Evolutionary conservation across 2,888 invertebrate genomes (phyloP), one percentile per base, ranked within the genome.

Genomic region (Caprella mutica): DNA sequence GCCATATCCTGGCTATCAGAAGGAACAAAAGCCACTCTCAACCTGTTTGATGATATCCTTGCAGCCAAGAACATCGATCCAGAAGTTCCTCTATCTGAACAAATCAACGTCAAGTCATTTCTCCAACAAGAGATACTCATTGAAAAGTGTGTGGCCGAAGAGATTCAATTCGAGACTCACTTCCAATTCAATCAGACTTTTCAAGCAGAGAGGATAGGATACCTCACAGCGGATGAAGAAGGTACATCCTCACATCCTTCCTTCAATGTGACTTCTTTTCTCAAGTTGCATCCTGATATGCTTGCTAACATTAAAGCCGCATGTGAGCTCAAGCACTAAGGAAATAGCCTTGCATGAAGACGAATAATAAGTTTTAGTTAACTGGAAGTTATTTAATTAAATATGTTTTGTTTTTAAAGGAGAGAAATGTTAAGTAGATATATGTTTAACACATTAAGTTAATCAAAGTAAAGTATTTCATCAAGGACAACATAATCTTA

Each of bases 191-290:
- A 56, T 1, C 56, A 60, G 39, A 54, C 56, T 2, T 53, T 50
- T 5, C 56, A 54, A 38, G 60, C 56, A 17, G 56, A 56, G 35
- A 35, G 54, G 9, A 54, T 56, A 19, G 60, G 52, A 4, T 60
- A 56, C 51, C 23, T 59, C 23, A 55, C 55, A 3, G 23, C 55
- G 17, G 55, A 55, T 26, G 44, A 27, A 27, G 3, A 23, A 9
- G 48, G 54, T 5, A 43, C 43, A 6, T 35, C 5, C 4, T 8
- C 27, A 9, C 35, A 51, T 6, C 19, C 38, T 12, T 30, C 48
- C 19, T 52, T 55, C 44, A 59, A 55, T 27, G 24, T 59, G 46
- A 54, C 56, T n/a, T 60, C 56, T 24, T 30, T 60, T 12, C 39
- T 60, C 8, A 52, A 44, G 14, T 26, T 56, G 6, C 59, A 59